phyloP scores from a whole-genome alignment of 2,888 invertebrate species.

The Erebia palarica region DNA sequence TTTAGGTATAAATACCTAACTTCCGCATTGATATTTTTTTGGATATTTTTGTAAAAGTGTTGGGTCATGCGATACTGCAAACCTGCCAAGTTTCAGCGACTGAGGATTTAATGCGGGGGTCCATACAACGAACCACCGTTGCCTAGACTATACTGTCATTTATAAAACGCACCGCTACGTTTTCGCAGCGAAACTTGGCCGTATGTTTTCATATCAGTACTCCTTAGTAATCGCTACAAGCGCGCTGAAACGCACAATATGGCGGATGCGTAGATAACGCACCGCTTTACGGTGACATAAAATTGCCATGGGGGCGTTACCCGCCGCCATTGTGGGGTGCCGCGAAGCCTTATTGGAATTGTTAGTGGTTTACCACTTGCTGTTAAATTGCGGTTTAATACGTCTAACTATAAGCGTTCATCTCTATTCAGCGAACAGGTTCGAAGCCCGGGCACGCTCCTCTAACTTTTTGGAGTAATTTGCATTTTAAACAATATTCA shows the following conservation, averaged over 20 bases:
- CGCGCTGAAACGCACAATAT: slow-evolving; percentile 75
- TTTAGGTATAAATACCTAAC: no score
- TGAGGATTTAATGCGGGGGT: no score
- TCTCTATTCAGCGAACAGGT: not conserved
- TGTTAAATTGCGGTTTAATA: slow-evolving; percentile 28
- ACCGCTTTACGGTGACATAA: slow-evolving; percentile 62
- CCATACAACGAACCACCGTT: no score
- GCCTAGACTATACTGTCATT: no score
- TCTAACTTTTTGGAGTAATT: no score
- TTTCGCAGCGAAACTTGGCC: slow-evolving; percentile 41
- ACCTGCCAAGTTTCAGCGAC: no score
- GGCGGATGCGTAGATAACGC: slow-evolving; percentile 77
- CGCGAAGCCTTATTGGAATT: slow-evolving; percentile 41
- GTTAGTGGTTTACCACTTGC: slow-evolving; percentile 36
- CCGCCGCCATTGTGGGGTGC: slow-evolving; percentile 37
- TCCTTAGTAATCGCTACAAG: slow-evolving; percentile 63
- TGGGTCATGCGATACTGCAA: no score
- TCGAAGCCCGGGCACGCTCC: no score
- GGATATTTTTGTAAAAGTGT: no score
- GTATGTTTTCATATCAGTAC: slow-evolving; percentile 50
- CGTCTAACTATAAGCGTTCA: not conserved
- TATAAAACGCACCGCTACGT: not conserved
- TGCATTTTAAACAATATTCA: no score
- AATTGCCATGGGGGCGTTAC: slow-evolving; percentile 43
- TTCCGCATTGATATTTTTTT: no score